A percentile compares a stretch with the other conserved stretches of the same genome.
Evolutionary conservation across 2,113 vertebrate species (phyloP).

Genomic region (Eretmochelys imbricata): DNA sequence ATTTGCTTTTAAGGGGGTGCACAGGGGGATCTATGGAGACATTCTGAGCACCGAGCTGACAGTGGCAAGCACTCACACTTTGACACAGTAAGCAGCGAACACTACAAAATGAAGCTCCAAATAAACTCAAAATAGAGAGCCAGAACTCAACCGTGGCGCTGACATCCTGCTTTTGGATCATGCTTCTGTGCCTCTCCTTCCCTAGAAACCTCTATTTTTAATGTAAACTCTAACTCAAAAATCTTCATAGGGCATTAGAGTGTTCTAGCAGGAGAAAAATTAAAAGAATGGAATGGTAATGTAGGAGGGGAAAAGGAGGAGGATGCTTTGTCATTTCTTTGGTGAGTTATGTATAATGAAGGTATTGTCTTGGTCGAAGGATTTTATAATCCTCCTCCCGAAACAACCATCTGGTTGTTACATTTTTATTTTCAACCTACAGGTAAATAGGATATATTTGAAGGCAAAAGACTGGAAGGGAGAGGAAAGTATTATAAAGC

Average conservation of each 20-base stretch:
- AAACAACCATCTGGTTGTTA: neutral
- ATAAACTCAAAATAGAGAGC: slow-evolving; percentile 67
- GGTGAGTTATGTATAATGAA: neutral
- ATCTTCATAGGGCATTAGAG: neutral
- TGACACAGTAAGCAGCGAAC: neutral
- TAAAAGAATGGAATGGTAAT: neutral
- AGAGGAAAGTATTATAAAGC: neutral
- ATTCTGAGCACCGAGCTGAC: neutral
- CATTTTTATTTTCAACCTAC: neutral
- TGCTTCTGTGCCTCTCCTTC: slow-evolving; percentile 22
- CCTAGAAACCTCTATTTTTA: slow-evolving; percentile 10
- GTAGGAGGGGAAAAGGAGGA: neutral
- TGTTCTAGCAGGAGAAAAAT: neutral
- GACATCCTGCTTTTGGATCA: slow-evolving; percentile 69
- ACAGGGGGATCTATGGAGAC: neutral
- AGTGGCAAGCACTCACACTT: neutral
- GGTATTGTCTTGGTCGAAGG: neutral
- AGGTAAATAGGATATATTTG: neutral
- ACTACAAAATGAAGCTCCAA: slow-evolving; percentile 65
- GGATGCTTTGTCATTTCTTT: accelerated
- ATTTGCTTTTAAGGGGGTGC: neutral
- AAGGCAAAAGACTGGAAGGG: neutral
- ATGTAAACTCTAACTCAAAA: neutral
- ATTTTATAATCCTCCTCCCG: neutral
- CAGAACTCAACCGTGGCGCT: slow-evolving; percentile 10